A percentile compares a stretch with the other conserved stretches of the same genome.
Conservation (phyloP, 2,113 vertebrate genomes). For the Tetraodon nigroviridis region DNA sequence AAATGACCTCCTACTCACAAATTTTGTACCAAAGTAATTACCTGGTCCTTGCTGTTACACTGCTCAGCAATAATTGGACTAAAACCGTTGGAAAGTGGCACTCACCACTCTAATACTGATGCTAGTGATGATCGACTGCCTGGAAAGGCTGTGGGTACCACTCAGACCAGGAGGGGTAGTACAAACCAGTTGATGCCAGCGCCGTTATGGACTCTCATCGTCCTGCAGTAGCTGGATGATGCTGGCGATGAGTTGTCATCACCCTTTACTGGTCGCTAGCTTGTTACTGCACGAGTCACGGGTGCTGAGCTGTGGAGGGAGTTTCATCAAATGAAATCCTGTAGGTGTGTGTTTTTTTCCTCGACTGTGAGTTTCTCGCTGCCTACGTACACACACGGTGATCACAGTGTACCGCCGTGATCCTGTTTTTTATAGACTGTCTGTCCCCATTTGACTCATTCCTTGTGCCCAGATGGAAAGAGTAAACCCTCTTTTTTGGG, state of each 20-base stretch:
- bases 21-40: not conserved
- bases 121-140: no score
- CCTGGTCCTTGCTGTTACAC: not conserved
- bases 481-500: not conserved
- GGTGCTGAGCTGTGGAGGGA: constrained; percentile 34
- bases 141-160: no score
- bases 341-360: constrained; percentile 19
- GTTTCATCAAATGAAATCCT: constrained; percentile 24
- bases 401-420: constrained; percentile 1
- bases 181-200: no score
- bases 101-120: not conserved
- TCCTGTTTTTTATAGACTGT: constrained; percentile 8
- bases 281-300: constrained; percentile 53
- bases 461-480: constrained; percentile 4
- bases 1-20: not conserved
- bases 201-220: not conserved
- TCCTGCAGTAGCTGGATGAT: constrained; percentile 9
- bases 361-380: constrained; percentile 4
- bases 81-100: not conserved
- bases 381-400: constrained; percentile 3
- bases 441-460: not conserved
- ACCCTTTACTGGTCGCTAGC: constrained; percentile 36
- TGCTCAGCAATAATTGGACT: not conserved
- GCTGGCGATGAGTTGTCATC: constrained; percentile 27
- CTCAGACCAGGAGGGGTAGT: no score